Conservation (phyloP, 1,140 invertebrate species). For the Panulirus ornatus region DNA sequence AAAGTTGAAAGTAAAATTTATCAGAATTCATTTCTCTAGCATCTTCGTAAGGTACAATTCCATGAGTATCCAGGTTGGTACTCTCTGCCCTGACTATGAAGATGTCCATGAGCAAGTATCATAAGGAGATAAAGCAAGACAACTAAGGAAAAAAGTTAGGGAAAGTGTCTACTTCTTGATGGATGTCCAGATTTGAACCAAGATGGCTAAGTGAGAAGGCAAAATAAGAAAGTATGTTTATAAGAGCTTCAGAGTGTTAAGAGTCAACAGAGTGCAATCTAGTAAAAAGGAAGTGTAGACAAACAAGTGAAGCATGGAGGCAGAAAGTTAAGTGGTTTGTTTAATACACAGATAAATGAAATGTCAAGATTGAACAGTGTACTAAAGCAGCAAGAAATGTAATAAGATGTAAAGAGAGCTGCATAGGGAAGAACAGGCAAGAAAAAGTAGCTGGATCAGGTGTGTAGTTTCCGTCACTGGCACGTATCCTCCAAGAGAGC, state of each 20-base stretch:
- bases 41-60: slow-evolving; percentile 39
- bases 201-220: slow-evolving; percentile 27
- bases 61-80: slow-evolving; percentile 27
- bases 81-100: slow-evolving; percentile 30
- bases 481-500: slow-evolving; percentile 59
- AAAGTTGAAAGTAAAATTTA: slow-evolving; percentile 20
- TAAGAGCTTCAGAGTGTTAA: slow-evolving; percentile 4
- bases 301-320: slow-evolving; percentile 1
- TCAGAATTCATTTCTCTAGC: slow-evolving; percentile 40
- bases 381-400: slow-evolving; percentile 4
- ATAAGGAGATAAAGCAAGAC: slow-evolving; percentile 18
- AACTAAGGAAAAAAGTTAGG: background rate
- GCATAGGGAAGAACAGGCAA: slow-evolving; percentile 1
- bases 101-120: slow-evolving; percentile 11
- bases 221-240: background rate
- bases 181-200: slow-evolving; percentile 37
- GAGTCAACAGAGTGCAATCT: no score
- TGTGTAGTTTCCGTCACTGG: slow-evolving; percentile 62
- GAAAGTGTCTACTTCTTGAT: slow-evolving; percentile 9
- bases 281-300: background rate
- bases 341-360: slow-evolving; percentile 11
- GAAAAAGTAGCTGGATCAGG: slow-evolving; percentile 38
- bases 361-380: slow-evolving; percentile 4
- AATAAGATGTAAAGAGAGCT: background rate
- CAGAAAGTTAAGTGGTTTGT: slow-evolving; percentile 14